phyloP scores from a whole-genome alignment of 1,140 invertebrate species.

The Galleria mellonella region DNA sequence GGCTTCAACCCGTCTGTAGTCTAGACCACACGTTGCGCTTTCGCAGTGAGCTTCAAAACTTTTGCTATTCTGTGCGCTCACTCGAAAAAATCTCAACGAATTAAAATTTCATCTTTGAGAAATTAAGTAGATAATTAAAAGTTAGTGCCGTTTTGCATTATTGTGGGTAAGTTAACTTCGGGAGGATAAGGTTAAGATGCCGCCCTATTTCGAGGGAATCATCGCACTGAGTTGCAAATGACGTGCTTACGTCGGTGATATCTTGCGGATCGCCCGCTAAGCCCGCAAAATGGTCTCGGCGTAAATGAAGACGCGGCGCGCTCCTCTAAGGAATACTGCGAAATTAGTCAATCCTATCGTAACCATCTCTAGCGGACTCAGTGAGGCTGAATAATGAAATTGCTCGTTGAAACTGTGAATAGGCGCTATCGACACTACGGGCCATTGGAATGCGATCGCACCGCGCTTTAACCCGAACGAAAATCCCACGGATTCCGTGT shows the following conservation, averaged over 20 bases:
- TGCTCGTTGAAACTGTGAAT: slow-evolving; percentile 49
- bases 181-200: slow-evolving; percentile 20
- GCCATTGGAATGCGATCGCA: slow-evolving; percentile 41
- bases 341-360: slow-evolving; percentile 64
- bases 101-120: slow-evolving; percentile 29
- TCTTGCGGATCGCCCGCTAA: slow-evolving; percentile 42
- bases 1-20: slow-evolving; percentile 18
- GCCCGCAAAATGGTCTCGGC: slow-evolving; percentile 40
- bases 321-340: slow-evolving; percentile 43
- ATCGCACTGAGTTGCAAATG: slow-evolving; percentile 39
- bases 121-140: slow-evolving; percentile 24
- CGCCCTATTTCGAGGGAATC: slow-evolving; percentile 30
- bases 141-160: slow-evolving; percentile 31
- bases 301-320: slow-evolving; percentile 51
- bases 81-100: slow-evolving; percentile 22
- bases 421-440: slow-evolving; percentile 38
- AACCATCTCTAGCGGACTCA: slow-evolving; percentile 41
- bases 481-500: slow-evolving; percentile 59
- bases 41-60: slow-evolving; percentile 27
- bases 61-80: slow-evolving; percentile 12
- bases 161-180: slow-evolving; percentile 19
- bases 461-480: slow-evolving; percentile 22
- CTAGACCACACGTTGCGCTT: slow-evolving; percentile 24
- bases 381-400: slow-evolving; percentile 65
- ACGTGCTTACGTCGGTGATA: slow-evolving; percentile 49